Conservation (phyloP, 2,113 vertebrate genomes). For the Dascyllus trimaculatus region DNA sequence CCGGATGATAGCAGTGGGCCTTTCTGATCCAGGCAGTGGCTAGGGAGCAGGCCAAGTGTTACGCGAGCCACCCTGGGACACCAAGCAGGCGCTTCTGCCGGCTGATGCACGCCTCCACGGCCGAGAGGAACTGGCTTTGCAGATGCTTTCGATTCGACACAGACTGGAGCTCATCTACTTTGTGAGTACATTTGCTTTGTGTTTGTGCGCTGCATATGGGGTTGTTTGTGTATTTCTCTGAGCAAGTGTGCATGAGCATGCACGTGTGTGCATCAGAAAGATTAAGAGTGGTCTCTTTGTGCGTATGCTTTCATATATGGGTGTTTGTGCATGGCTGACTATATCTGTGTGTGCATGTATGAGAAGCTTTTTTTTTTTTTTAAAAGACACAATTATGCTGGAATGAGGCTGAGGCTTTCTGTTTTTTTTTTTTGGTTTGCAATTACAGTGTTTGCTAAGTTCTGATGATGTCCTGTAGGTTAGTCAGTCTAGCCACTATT, state of each 20-base stretch:
- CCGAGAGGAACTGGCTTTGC: constrained; percentile 80
- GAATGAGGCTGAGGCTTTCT: constrained; percentile 62
- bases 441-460: constrained; percentile 53
- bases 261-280: constrained; percentile 46
- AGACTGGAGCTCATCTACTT: constrained; percentile 80
- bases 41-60: constrained; percentile 86
- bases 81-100: constrained; percentile 75
- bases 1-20: constrained; percentile 83
- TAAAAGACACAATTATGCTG: constrained; percentile 66
- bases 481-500: constrained; percentile 41
- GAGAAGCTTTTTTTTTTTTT: constrained; percentile 46
- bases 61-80: constrained; percentile 80
- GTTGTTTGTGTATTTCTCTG: constrained; percentile 47
- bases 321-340: constrained; percentile 13
- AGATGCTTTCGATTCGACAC: constrained; percentile 81
- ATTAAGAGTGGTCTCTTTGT: constrained; percentile 51
- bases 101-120: constrained; percentile 81
- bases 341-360: constrained; percentile 20
- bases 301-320: constrained; percentile 1
- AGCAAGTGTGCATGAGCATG: constrained; percentile 10
- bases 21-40: constrained; percentile 85
- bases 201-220: constrained; percentile 45
- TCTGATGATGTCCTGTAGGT: constrained; percentile 61
- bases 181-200: constrained; percentile 67
- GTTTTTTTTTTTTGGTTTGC: constrained; percentile 38